Evolutionary conservation across 2,113 vertebrate species (phyloP).

Genomic region (Bombycilla garrulus): DNA sequence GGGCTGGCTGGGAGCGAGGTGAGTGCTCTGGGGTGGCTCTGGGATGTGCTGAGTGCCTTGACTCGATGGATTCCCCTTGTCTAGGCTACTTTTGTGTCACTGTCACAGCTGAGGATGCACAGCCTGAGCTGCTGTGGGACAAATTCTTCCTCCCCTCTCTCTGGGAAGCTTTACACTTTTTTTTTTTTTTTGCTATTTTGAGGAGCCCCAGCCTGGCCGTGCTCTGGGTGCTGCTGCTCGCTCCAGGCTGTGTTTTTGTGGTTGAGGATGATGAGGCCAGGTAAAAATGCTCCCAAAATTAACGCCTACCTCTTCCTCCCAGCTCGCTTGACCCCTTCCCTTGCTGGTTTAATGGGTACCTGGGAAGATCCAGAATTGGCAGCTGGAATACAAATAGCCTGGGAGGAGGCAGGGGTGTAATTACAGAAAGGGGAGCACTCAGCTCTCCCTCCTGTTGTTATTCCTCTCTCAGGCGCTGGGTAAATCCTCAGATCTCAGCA

Average conservation of each 20-base stretch:
- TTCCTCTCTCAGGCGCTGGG: background rate
- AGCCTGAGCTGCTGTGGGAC: background rate
- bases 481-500: background rate
- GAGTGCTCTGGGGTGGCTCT: background rate
- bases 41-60: background rate
- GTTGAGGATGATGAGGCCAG: background rate
- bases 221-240: background rate
- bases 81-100: background rate
- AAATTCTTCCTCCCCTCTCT: background rate
- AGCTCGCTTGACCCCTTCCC: background rate
- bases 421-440: constrained; percentile 24
- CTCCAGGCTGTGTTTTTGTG: background rate
- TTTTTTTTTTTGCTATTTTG: background rate
- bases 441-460: background rate
- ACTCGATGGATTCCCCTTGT: background rate
- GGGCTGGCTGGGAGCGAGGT: background rate
- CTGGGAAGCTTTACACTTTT: background rate
- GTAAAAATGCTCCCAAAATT: background rate
- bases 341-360: constrained; percentile 55
- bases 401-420: constrained; percentile 43
- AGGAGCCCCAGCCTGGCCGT: background rate
- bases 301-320: constrained; percentile 30
- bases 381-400: constrained; percentile 63
- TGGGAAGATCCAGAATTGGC: constrained; percentile 41
- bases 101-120: background rate